phyloP scores from a whole-genome alignment of 2,888 invertebrate species.

The Oscheius sp. region DNA sequence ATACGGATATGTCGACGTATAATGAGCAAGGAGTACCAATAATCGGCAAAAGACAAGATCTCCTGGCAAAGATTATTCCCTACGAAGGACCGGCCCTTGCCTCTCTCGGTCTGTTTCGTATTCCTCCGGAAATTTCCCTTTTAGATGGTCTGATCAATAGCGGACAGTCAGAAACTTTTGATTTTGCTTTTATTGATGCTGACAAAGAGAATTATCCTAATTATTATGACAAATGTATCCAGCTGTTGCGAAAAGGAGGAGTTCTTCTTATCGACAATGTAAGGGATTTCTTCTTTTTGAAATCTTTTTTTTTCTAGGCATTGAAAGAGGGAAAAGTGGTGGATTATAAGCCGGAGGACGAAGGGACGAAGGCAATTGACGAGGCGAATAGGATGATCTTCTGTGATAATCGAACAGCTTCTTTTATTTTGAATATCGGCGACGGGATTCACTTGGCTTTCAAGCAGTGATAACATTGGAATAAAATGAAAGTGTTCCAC shows the following conservation, averaged over 20 bases:
- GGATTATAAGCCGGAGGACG: not conserved
- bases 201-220: conserved; percentile 67
- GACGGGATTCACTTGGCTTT: conserved; percentile 27
- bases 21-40: conserved; percentile 47
- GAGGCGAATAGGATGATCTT: conserved; percentile 18
- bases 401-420: conserved; percentile 7
- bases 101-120: conserved; percentile 33
- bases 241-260: conserved; percentile 74
- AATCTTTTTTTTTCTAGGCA: not conserved
- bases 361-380: conserved; percentile 4
- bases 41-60: conserved; percentile 44
- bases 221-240: conserved; percentile 74
- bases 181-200: conserved; percentile 73
- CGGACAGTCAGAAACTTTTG: conserved; percentile 62
- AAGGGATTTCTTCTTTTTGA: conserved; percentile 20
- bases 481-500: no score
- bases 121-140: conserved; percentile 55
- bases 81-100: conserved; percentile 50
- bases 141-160: conserved; percentile 44
- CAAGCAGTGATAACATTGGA: no score
- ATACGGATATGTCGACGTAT: conserved; percentile 45
- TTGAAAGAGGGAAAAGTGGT: conserved; percentile 12
- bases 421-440: conserved; percentile 14
- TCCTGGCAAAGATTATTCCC: conserved; percentile 47
- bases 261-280: conserved; percentile 75